phyloP scores from a whole-genome alignment of 2,797 vertebrate genomes.

The Potorous gilbertii region DNA sequence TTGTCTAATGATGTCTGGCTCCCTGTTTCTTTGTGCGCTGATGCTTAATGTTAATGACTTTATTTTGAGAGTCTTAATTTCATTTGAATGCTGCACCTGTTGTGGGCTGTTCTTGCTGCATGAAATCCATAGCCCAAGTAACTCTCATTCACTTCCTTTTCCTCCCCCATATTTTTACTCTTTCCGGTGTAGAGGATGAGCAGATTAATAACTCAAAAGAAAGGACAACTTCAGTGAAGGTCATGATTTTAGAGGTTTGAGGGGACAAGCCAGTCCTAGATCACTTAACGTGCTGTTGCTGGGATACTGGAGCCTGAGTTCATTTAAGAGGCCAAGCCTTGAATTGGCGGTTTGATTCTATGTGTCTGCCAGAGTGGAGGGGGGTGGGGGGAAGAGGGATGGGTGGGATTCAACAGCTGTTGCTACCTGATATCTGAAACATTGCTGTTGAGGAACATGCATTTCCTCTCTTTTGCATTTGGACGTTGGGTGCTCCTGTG shows the following conservation, averaged over 20 bases:
- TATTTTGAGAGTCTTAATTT: slow-evolving; percentile 30
- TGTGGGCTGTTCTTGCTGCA: slow-evolving; percentile 67
- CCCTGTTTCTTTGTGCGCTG: slow-evolving; percentile 1
- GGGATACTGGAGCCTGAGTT: not conserved
- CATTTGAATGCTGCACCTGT: slow-evolving; percentile 57
- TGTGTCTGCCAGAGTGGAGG: not conserved
- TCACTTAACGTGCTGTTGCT: slow-evolving; percentile 10
- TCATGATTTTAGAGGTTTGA: not conserved
- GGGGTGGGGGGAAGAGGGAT: not conserved
- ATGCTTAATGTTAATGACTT: slow-evolving; percentile 32
- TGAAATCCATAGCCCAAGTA: slow-evolving; percentile 69
- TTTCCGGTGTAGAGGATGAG: slow-evolving; percentile 16
- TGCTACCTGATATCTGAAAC: slow-evolving; percentile 60
- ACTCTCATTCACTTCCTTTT: slow-evolving; percentile 69
- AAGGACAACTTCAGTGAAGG: not conserved
- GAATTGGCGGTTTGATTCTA: not conserved
- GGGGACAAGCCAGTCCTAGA: not conserved
- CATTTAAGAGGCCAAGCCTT: not conserved
- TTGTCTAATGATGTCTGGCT: slow-evolving; percentile 42
- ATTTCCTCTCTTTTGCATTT: slow-evolving; percentile 49
- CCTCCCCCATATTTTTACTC: slow-evolving; percentile 22
- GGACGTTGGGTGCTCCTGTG: slow-evolving; percentile 42
- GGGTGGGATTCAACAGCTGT: slow-evolving; percentile 34
- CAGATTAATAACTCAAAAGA: slow-evolving; percentile 8
- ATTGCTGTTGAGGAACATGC: slow-evolving; percentile 54